These are phyloP conservation scores for Amblyraja radiata DNA, from an alignment of 2,797 vertebrate genomes.

Conservation along the genomic window DNA sequence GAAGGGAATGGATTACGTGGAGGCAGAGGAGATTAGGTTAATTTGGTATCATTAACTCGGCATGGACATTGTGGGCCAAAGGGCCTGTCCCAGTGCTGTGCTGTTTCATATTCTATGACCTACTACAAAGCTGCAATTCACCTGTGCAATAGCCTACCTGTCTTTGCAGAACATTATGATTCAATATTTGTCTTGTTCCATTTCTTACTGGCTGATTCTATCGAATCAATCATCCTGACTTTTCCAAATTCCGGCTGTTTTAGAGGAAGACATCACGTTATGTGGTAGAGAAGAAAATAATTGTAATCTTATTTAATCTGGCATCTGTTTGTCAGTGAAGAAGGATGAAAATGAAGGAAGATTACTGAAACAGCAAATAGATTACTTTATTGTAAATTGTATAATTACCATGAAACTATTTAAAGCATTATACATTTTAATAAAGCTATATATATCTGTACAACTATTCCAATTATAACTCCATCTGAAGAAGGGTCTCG, in stretches of 20 bases:
- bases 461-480: background rate
- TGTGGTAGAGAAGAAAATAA: background rate
- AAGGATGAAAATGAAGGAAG: background rate
- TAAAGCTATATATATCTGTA: background rate
- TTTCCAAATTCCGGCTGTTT: background rate
- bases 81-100: too few species aligned
- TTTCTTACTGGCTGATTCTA: background rate
- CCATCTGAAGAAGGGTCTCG: too few species aligned
- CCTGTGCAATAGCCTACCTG: background rate
- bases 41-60: too few species aligned
- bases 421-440: background rate
- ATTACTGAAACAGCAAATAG: background rate
- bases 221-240: background rate
- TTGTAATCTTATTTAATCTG: background rate
- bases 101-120: too few species aligned
- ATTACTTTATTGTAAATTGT: background rate
- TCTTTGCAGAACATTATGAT: constrained; percentile 1
- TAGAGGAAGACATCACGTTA: background rate
- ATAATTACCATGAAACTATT: background rate
- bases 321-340: background rate
- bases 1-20: too few species aligned
- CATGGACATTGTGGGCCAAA: too few species aligned
- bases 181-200: background rate
- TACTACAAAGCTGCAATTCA: background rate
- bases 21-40: too few species aligned